Evolutionary conservation across 2,888 invertebrate genomes (phyloP).

Genomic region (Latrodectus hesperus): DNA sequence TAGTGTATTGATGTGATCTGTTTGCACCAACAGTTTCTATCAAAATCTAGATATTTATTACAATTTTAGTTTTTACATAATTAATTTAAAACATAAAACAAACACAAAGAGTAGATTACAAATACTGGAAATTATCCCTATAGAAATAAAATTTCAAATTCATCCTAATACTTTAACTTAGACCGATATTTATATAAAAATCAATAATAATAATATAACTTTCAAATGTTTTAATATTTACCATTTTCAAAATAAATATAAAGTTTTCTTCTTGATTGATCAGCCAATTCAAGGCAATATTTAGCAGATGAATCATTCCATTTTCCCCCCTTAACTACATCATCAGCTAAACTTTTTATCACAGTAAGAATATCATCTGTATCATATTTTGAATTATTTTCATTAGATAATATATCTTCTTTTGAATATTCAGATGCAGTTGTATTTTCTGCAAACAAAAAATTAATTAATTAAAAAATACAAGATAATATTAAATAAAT

Average conservation of each 20-base stretch:
- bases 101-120: too few species aligned
- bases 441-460: not conserved
- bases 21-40: too few species aligned
- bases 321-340: constrained; percentile 13
- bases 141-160: too few species aligned
- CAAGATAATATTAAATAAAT: too few species aligned
- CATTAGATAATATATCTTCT: not conserved
- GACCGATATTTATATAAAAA: too few species aligned
- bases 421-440: not conserved
- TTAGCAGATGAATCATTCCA: constrained; percentile 21
- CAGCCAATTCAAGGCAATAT: constrained; percentile 37
- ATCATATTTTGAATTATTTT: not conserved
- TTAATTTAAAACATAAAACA: too few species aligned
- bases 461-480: not conserved
- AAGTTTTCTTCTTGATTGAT: constrained; percentile 17
- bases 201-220: too few species aligned
- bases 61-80: too few species aligned
- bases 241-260: constrained; percentile 28
- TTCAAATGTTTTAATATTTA: not conserved
- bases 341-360: constrained; percentile 7
- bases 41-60: too few species aligned
- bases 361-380: constrained; percentile 9
- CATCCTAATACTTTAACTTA: too few species aligned
- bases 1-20: too few species aligned
- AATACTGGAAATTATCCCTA: too few species aligned